Base-by-base conservation (phyloP, 1,140 invertebrate genomes). In the Leptinotarsa defecta region DNA sequence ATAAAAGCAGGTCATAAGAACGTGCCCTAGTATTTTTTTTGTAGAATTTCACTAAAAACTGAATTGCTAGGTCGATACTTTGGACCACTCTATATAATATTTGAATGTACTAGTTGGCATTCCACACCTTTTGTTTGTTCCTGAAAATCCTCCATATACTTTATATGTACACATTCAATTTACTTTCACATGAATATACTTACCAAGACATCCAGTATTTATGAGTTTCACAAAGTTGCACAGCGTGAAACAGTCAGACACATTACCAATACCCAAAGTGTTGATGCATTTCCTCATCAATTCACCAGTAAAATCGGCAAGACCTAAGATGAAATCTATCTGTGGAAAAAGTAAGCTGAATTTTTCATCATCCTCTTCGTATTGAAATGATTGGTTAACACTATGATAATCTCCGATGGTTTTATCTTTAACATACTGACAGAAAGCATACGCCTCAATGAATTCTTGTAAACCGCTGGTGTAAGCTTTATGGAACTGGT, bases 261-360 rank as follows among this genome's bases (percentile, higher is more conserved):
- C 89, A 79, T 96, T 91, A 0, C 94, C 94, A 75, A 88, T 88
- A 0, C 93, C 91, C 48, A 97, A 89, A 80, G 91, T 92, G 81
- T 94, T 96, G 6, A 97, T 95, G 74, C 94, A 95, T 78, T 92
- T 91, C 73, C 95, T 88, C 95, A 97, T 97, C 24, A 97, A 83
- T 85, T 98, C 95, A 1, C 95, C 96, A 4, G 95, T 96, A 13
- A 96, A 87, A 87, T 98, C 96, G 8, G 93, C 92, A 61, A 97
- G 85, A 1, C 95, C 96, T n/a, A 97, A 85, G 78, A 97, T 90
- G 81, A 92, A 95, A 79, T 95, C 94, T 57, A 83, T 84, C 0
- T 91, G 90, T 15, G 90, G 87, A 49, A 95, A 83, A 19, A 86
- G 76, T 11, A 78, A 82, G 73, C 77, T 79, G 68, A 74, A 79